A percentile compares a stretch with the other conserved stretches of the same genome.
phyloP scores from a whole-genome alignment of 2,888 invertebrate species.

The Saturnia pavonia region DNA sequence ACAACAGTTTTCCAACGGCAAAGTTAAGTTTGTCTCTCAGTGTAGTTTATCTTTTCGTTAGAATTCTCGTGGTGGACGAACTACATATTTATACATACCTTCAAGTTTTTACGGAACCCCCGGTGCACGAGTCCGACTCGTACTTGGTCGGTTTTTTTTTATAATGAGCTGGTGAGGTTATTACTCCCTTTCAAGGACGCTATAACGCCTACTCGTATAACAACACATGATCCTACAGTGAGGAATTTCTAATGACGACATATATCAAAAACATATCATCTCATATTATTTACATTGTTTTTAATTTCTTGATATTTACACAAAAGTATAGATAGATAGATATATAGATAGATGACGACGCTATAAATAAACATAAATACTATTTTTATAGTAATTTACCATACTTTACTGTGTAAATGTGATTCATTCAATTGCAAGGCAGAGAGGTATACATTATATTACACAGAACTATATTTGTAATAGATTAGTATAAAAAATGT shows the following conservation, averaged over 20 bases:
- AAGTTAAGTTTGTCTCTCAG: too few relatives aligned
- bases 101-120: too few relatives aligned
- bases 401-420: background rate
- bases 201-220: slow-evolving; percentile 47
- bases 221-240: slow-evolving; percentile 60
- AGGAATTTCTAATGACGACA: slow-evolving; percentile 55
- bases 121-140: too few relatives aligned
- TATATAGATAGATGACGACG: background rate
- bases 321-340: background rate
- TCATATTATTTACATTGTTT: background rate
- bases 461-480: too few relatives aligned
- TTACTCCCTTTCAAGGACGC: slow-evolving; percentile 74
- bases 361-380: background rate
- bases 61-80: too few relatives aligned
- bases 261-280: slow-evolving; percentile 29
- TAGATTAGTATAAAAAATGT: too few relatives aligned
- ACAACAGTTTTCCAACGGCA: too few relatives aligned
- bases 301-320: background rate
- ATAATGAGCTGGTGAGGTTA: slow-evolving; percentile 59
- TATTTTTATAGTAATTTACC: too few relatives aligned
- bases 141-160: too few relatives aligned
- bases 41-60: too few relatives aligned
- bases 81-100: too few relatives aligned
- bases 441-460: too few relatives aligned
- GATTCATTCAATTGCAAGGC: background rate